Evolutionary conservation across 2,888 invertebrate genomes (phyloP).

Genomic region (Thumatha senex): DNA sequence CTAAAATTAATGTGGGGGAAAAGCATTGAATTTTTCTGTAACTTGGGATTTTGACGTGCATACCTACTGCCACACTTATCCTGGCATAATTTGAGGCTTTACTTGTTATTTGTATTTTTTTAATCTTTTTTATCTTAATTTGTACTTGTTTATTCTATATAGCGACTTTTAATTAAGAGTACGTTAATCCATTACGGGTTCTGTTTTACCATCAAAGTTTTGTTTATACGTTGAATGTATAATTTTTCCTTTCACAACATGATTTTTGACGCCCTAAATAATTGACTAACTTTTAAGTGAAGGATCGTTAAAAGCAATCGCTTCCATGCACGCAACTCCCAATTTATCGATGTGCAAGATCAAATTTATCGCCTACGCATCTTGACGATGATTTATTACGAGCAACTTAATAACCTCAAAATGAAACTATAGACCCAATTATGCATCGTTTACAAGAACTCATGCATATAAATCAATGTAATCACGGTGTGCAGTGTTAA

Average conservation of each 20-base stretch:
- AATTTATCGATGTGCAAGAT: conserved; percentile 42
- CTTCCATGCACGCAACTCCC: conserved; percentile 31
- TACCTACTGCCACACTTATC: too few relatives aligned
- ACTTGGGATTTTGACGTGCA: too few relatives aligned
- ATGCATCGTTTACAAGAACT: conserved; percentile 68
- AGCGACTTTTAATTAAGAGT: too few relatives aligned
- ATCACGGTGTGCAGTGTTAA: conserved; percentile 58
- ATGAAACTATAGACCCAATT: conserved; percentile 65
- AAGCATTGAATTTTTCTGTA: too few relatives aligned
- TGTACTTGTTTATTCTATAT: too few relatives aligned
- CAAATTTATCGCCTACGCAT: conserved; percentile 39
- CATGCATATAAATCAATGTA: conserved; percentile 77
- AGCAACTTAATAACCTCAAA: conserved; percentile 55
- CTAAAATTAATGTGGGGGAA: too few relatives aligned
- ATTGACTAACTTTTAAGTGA: not conserved
- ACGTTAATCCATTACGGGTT: too few relatives aligned
- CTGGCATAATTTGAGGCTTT: too few relatives aligned
- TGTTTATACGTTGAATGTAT: too few relatives aligned
- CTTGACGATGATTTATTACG: conserved; percentile 67
- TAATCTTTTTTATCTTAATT: too few relatives aligned
- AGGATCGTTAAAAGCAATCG: conserved; percentile 16
- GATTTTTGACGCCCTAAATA: not conserved
- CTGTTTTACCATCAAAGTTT: too few relatives aligned
- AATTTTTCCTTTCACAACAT: not conserved
- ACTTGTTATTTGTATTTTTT: too few relatives aligned